Evolutionary conservation across 2,888 invertebrate genomes (phyloP), one percentile per base, ranked within the genome.

Genomic region (Tetanocera ferruginea): DNA sequence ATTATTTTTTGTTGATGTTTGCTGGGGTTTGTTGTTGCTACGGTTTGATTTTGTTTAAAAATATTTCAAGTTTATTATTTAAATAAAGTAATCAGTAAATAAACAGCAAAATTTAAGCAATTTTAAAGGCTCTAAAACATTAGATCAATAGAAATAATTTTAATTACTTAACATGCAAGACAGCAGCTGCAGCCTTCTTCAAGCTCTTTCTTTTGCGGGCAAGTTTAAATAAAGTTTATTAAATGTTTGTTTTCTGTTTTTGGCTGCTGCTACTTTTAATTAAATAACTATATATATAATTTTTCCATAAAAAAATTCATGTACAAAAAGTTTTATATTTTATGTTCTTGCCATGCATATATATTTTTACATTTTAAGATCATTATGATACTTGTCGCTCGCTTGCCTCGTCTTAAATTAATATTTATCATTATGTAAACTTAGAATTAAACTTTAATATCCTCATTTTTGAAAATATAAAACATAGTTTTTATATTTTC

Each of bases 231-330:
- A n/a, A n/a, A n/a, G 11, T 43, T 43, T 43, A 43, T 3, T 11
- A 11, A 11, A 11, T 1, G 14, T 1, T 43, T 43, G 14, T 11
- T 43, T 43, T 43, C 2, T 43, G 1, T 25, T 23, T 17, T 67
- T 2, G 55, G 31, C 55, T 34, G 72, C 72, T 71, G 72, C 72
- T 37, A 72, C 72, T 57, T 72, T 23, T 60, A 49, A 51, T 69
- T 51, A 69, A 52, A 72, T 34, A 72, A 57, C n/a, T 55, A 37
- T 14, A 19, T 60, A 28, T 60, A 60, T 25, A 19, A 60, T 14
- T 11, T 60, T 60, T 23, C 57, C 11, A 23, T 60, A 25, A 60
- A 55, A 52, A 25, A 11, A 25, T 55, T 71, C 52, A 52, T 52
- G 57, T 34, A 57, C 55, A 72, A 72, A 57, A 71, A 49, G 11